Percentiles rank a stretch among this genome's conserved stretches.
These are phyloP conservation scores for Lamprotornis superbus DNA, from an alignment of 2,113 vertebrate genomes.

Conservation along the genomic window DNA sequence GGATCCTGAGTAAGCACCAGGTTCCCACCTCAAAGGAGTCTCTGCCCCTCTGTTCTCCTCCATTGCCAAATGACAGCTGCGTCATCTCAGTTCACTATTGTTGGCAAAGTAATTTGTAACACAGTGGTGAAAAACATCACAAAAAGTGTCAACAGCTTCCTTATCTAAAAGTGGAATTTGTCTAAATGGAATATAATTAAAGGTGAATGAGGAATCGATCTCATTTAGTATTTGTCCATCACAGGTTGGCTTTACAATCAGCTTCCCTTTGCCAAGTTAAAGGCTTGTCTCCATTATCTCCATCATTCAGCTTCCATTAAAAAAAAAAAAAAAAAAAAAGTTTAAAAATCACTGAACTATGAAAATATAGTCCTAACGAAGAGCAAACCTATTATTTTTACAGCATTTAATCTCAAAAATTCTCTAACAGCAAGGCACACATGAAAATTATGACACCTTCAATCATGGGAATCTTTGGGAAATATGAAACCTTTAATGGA, in stretches of 20 bases:
- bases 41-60: neutral
- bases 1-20: neutral
- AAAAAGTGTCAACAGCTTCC: neutral
- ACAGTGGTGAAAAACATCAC: neutral
- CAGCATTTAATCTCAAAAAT: neutral
- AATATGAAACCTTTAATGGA: neutral
- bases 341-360: neutral
- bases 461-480: neutral
- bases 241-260: neutral
- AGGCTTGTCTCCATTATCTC: neutral
- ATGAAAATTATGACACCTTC: neutral
- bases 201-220: neutral
- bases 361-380: neutral
- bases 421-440: fast-evolving
- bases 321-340: neutral
- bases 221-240: neutral
- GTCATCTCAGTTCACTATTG: neutral
- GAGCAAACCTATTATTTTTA: neutral
- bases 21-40: neutral
- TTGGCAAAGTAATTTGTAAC: neutral
- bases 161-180: neutral
- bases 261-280: neutral
- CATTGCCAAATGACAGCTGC: neutral
- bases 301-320: neutral
- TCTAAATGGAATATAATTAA: neutral